Evolutionary conservation across 2,113 vertebrate genomes (phyloP).

Genomic region (Chionomys nivalis): DNA sequence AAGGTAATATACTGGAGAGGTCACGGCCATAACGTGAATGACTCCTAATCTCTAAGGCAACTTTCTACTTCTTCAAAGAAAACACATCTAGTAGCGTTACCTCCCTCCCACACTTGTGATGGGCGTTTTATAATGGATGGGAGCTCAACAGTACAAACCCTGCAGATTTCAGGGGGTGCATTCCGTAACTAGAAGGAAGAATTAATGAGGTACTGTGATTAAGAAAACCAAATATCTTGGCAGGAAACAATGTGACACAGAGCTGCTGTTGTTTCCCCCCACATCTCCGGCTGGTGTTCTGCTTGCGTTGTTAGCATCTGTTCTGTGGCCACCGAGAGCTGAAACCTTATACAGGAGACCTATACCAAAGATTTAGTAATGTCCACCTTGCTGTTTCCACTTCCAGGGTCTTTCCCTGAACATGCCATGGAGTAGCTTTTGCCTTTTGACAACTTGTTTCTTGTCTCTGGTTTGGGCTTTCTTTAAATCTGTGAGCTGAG

Average conservation of each 20-base stretch:
- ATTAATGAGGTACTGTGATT: neutral
- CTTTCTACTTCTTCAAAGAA: neutral
- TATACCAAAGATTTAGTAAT: neutral
- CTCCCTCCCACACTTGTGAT: neutral
- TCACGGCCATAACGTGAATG: neutral
- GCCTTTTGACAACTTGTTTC: neutral
- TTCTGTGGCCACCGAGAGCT: neutral
- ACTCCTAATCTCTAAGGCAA: conserved; percentile 2
- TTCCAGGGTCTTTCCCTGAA: neutral
- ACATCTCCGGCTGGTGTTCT: neutral
- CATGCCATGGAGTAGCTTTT: neutral
- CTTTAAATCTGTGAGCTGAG: neutral
- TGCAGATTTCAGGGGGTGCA: neutral
- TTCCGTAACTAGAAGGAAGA: conserved; percentile 25
- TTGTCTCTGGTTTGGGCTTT: too few relatives aligned
- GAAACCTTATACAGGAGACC: neutral
- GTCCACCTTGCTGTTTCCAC: neutral
- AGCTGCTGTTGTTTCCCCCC: neutral
- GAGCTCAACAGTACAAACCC: neutral
- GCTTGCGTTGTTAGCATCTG: neutral
- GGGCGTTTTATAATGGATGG: neutral
- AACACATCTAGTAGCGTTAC: neutral
- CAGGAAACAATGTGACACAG: neutral
- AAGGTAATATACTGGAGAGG: neutral
- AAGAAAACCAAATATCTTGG: neutral